These are phyloP conservation scores for Typhlomys cinereus DNA, from an alignment of 2,113 vertebrate genomes.

Conservation along the genomic window DNA sequence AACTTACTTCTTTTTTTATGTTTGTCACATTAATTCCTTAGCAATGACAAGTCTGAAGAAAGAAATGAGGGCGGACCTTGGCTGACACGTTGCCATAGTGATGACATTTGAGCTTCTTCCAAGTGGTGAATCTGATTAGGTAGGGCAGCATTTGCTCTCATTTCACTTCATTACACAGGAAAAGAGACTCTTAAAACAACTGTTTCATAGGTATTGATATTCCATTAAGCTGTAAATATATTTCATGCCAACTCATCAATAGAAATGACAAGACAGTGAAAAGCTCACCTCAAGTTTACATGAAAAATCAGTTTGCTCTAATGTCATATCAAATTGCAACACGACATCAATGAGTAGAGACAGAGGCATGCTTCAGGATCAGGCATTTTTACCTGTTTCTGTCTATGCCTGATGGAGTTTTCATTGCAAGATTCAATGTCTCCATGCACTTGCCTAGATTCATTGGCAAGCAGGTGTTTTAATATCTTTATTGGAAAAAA, in stretches of 20 bases:
- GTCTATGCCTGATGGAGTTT: background rate
- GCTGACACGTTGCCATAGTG: constrained; percentile 72
- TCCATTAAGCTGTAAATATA: constrained; percentile 53
- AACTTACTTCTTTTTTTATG: constrained; percentile 5
- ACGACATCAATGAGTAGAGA: constrained; percentile 33
- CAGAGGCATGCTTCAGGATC: constrained; percentile 45
- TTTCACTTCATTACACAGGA: constrained; percentile 41
- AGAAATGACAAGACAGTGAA: constrained; percentile 27
- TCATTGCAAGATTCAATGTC: background rate
- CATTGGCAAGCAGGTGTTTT: background rate
- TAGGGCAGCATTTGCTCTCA: constrained; percentile 44
- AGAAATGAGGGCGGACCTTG: constrained; percentile 28
- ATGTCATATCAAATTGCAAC: constrained; percentile 30
- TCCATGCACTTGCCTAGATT: constrained; percentile 15
- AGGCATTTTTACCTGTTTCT: constrained; percentile 55
- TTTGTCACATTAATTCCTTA: constrained; percentile 34
- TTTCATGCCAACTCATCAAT: background rate
- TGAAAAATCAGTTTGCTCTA: background rate
- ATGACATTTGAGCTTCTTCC: constrained; percentile 75
- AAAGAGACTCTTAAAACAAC: constrained; percentile 27
- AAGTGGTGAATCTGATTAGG: constrained; percentile 67
- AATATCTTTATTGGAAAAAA: constrained; percentile 49
- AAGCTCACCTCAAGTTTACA: constrained; percentile 22
- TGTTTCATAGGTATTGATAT: constrained; percentile 21
- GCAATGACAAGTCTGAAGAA: background rate